Base-by-base conservation (phyloP, 2,888 invertebrate genomes). In the Lasiommata megera region DNA sequence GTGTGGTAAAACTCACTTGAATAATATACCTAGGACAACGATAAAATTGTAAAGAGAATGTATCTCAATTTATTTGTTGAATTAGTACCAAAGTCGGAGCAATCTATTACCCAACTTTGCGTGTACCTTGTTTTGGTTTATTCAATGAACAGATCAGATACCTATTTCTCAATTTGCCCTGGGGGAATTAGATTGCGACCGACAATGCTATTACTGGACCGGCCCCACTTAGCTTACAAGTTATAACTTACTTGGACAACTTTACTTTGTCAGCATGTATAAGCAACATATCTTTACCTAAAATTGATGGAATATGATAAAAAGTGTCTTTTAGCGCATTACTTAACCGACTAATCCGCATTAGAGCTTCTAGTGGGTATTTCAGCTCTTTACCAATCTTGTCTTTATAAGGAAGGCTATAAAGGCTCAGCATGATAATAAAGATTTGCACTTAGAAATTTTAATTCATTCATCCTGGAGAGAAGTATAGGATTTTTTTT, bases 101-200 rank as follows among this genome's bases (percentile, higher is more conserved):
- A 31, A 52, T 44, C 16, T 52, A 44, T 53, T 53, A 43, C 53
- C 6, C 41, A 53, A 53, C 43, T 12, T 29, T 12, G 16, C 44
- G 29, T 53, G 34, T 23, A 34, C n/a, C 43, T 34, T 44, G 36
- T 44, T 44, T 44, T 23, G 41, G 40, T 44, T 53, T 52, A 43
- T 44, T 40, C 40, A 52, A 52, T 40, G 41, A 52, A 52, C 29
- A 31, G 28, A 41, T 52, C 40, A 52, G 29, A 52, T 52, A n/a
- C n/a, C n/a, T n/a, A 52, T 52, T 52, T 40, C 52, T 52, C 38
- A 52, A 52, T 38, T 52, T 52, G 52, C 40, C 52, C 52, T 8
- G 17, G 40, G 52, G 52, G 52, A 28, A 40, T 52, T 29, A 23
- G 40, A 41, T 52, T 40, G 41, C 52, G 28, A 17, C 23, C 52